Conservation (phyloP, 2,888 invertebrate genomes). For the Chymomyza caudatula region DNA sequence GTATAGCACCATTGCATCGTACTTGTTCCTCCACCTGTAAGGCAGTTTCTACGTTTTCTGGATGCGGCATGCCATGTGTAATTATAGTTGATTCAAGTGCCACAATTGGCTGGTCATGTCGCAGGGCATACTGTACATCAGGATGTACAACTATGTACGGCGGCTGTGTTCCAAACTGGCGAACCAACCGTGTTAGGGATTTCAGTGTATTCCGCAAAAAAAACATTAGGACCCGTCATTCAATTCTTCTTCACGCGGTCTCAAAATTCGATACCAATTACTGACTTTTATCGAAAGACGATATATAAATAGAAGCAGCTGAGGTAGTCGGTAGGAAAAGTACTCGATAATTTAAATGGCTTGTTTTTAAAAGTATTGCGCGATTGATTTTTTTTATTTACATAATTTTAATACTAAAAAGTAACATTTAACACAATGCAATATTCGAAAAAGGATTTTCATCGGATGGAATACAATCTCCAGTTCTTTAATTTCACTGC, state of each 20-base stretch:
- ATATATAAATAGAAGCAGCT: not conserved
- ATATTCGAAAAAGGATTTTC: slow-evolving; percentile 41
- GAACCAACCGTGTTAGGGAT: not conserved
- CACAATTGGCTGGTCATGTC: slow-evolving; percentile 85
- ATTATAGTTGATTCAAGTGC: slow-evolving; percentile 98
- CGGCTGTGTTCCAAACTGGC: not conserved
- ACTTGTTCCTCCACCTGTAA: slow-evolving; percentile 86
- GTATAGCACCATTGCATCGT: slow-evolving; percentile 86
- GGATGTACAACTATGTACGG: slow-evolving; percentile 79
- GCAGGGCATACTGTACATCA: slow-evolving; percentile 84
- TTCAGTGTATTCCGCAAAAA: not conserved
- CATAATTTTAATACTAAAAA: not conserved
- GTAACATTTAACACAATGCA: not conserved
- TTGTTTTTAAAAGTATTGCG: not conserved
- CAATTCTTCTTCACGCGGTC: not conserved
- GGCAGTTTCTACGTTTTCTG: slow-evolving; percentile 93
- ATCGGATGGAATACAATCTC: slow-evolving; percentile 33
- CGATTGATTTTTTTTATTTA: not conserved
- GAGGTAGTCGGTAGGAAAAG: not conserved
- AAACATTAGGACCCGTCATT: not conserved
- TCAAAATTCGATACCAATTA: not conserved
- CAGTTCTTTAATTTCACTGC: slow-evolving; percentile 53
- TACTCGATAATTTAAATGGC: not conserved
- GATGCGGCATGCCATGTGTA: slow-evolving; percentile 98
- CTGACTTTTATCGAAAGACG: not conserved